Conservation (phyloP, 1,140 invertebrate genomes). For the Thaumetopoea pityocampa region DNA sequence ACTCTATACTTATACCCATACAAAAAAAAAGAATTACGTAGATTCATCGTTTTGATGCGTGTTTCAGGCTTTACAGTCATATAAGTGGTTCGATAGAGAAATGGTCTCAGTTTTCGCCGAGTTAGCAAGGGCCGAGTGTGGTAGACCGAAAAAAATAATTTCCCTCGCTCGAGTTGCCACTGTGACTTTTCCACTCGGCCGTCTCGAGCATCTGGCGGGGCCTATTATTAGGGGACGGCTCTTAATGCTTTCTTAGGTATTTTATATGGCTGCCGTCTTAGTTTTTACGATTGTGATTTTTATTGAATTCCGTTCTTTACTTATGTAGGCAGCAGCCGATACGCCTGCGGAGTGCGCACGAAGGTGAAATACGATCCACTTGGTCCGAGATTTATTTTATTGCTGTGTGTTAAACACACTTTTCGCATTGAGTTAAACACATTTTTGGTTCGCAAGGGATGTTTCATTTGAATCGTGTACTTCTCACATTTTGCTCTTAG, state of each 20-base stretch:
- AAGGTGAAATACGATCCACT: constrained; percentile 67
- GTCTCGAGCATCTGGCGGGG: constrained; percentile 70
- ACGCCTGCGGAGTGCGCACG: constrained; percentile 48
- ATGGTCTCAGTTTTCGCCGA: constrained; percentile 58
- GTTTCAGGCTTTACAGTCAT: constrained; percentile 21
- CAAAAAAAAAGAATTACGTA: no score
- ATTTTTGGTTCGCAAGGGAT: no score
- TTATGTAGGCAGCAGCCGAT: constrained; percentile 34
- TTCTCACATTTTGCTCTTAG: no score
- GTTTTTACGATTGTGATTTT: constrained; percentile 73
- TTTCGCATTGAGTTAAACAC: no score
- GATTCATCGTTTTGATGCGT: no score
- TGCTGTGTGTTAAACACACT: constrained; percentile 42
- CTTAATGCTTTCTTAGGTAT: constrained; percentile 71
- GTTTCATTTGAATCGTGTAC: no score
- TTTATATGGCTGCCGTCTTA: constrained; percentile 67
- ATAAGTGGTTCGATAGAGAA: constrained; percentile 42
- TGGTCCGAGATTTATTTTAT: constrained; percentile 65
- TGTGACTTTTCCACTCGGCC: constrained; percentile 69
- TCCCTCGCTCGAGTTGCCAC: constrained; percentile 63
- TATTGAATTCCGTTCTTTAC: constrained; percentile 58
- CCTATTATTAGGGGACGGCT: constrained; percentile 71
- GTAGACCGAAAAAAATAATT: constrained; percentile 75
- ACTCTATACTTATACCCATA: no score
- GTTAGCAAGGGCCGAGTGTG: constrained; percentile 68